Percentiles rank a stretch among this genome's conserved stretches.
phyloP scores from a whole-genome alignment of 2,797 vertebrate genomes.

The Botia almorhae region DNA sequence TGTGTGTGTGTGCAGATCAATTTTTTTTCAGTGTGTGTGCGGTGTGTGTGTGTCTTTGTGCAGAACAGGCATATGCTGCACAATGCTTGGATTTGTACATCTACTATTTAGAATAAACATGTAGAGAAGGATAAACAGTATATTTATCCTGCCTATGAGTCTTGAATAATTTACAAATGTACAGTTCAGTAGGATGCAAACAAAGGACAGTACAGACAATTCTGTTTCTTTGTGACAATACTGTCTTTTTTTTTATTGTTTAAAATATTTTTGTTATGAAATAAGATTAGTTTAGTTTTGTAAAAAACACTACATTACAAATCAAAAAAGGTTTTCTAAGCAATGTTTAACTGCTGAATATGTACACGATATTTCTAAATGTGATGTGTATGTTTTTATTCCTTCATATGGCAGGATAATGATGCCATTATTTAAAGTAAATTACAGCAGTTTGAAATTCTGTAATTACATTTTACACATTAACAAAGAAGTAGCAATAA shows the following conservation, averaged over 20 bases:
- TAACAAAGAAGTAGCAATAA: neutral
- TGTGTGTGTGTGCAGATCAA: neutral
- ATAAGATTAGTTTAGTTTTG: no score
- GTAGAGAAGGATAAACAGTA: neutral
- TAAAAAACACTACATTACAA: no score
- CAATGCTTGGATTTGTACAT: neutral
- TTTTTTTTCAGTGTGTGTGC: neutral
- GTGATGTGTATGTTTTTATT: neutral
- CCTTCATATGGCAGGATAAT: neutral
- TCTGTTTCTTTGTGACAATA: neutral
- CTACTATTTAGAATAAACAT: no score
- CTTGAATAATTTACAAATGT: neutral
- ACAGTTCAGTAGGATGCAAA: neutral
- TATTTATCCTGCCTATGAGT: neutral
- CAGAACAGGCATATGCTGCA: neutral
- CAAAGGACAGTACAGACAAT: neutral
- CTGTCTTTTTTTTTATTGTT: no score
- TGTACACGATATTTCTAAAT: neutral
- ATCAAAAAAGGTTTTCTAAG: no score
- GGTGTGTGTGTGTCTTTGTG: constrained; percentile 25
- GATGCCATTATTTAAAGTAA: neutral
- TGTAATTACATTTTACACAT: neutral
- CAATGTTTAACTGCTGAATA: neutral
- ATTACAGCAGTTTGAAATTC: neutral
- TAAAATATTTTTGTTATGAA: no score